A percentile compares a stretch with the other conserved stretches of the same genome.
phyloP scores from a whole-genome alignment of 2,888 invertebrate genomes.

The Apotomis turbidana region DNA sequence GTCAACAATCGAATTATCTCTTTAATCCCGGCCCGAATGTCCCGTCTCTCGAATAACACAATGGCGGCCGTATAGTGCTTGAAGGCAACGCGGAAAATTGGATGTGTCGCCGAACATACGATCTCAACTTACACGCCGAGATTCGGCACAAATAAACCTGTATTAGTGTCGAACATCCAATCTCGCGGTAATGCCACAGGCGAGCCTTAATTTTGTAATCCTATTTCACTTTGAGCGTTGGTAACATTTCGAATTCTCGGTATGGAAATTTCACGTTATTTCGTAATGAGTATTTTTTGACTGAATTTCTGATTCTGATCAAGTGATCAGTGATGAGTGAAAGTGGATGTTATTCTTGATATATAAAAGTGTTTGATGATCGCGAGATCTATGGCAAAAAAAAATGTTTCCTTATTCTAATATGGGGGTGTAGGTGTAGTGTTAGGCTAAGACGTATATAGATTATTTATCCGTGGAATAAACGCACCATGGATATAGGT shows the following conservation, averaged over 20 bases:
- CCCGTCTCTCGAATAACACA: constrained; percentile 16
- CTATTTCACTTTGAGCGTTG: background rate
- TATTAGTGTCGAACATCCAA: constrained; percentile 30
- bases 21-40: constrained; percentile 26
- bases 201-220: constrained; percentile 4
- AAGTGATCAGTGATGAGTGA: too few species aligned
- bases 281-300: too few species aligned
- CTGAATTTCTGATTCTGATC: too few species aligned
- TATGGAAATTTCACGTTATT: background rate
- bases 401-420: too few species aligned
- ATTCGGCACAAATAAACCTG: constrained; percentile 27
- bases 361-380: too few species aligned
- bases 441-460: too few species aligned
- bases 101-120: constrained; percentile 26
- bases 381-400: too few species aligned
- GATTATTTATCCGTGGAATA: too few species aligned
- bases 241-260: background rate
- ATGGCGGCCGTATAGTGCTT: constrained; percentile 15
- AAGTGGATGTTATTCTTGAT: too few species aligned
- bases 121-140: constrained; percentile 23
- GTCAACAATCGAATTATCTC: constrained; percentile 8
- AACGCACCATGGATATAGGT: too few species aligned
- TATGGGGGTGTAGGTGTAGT: too few species aligned
- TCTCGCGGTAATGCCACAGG: constrained; percentile 14
- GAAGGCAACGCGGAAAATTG: constrained; percentile 33